Base-by-base conservation (phyloP, 2,888 invertebrate genomes). In the Noctua comes region DNA sequence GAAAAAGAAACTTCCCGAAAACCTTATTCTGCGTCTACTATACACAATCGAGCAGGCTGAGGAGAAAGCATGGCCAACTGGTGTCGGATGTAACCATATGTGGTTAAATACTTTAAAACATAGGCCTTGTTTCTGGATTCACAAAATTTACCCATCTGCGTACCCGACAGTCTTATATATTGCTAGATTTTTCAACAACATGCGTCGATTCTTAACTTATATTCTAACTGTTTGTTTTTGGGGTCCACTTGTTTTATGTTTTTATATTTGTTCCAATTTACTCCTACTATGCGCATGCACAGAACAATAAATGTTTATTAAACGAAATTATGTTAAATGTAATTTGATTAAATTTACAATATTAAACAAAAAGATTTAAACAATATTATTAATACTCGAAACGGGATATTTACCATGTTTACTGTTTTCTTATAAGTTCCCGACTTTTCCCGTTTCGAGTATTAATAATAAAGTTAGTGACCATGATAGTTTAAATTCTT, bases 181-280 rank as follows among this genome's bases (percentile, higher is more conserved):
- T 48, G 82, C 79, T 65, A 89, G 85, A 83, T 85, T 85, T 73
- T 88, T 48, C 59, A 79, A 77, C 89, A 62, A 40, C 46, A 18
- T 86, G 64, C 82, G 87, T 74, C 77, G 77, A n/a, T 43, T 81
- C 24, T 48, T 89, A 8, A 77, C 88, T 68, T 91, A 89, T 78
- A 18, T 88, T 31, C 31, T 91, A 73, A 85, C 92, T 7, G 31
- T 89, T 24, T 91, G 91, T 80, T 83, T 93, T 77, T 94, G 94
- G 93, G 88, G 89, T 77, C 94, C 94, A 78, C 59, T 92, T 48
- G 70, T 93, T 73, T 71, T 82, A 54, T 91, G 89, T 82, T 85
- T 79, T 74, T 92, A 90, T 78, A 59, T 87, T 24, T 92, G 89
- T 84, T 91, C 77, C 77, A 27, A 80, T 40, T 1, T 68, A 21